Conservation (phyloP, 2,888 invertebrate genomes). For the Epistrophe grossulariae region DNA sequence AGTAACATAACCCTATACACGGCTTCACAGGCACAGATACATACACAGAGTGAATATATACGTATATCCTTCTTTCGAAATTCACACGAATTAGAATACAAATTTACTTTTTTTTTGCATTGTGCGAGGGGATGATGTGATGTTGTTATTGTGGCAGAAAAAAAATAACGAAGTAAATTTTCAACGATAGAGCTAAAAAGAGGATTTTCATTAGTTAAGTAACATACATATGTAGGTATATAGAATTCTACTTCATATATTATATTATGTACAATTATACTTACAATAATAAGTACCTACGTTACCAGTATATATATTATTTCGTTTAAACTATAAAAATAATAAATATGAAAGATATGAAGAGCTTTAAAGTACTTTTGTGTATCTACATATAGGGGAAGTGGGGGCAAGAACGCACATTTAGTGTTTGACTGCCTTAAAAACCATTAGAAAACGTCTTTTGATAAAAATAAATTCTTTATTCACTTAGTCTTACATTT, state of each 20-base stretch:
- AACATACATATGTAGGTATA: background rate
- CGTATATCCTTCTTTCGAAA: constrained; percentile 27
- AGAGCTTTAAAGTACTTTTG: too few relatives aligned
- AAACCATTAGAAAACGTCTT: too few relatives aligned
- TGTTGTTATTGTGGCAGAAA: background rate
- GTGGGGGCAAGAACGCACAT: too few relatives aligned
- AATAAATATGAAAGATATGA: too few relatives aligned
- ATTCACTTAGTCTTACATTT: too few relatives aligned
- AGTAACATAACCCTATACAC: background rate
- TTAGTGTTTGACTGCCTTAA: too few relatives aligned
- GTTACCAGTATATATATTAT: too few relatives aligned
- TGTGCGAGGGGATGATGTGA: background rate
- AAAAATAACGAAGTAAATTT: background rate
- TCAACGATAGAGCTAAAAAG: background rate
- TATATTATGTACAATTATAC: background rate
- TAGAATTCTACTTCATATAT: background rate
- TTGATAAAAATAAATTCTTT: too few relatives aligned
- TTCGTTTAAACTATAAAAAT: too few relatives aligned
- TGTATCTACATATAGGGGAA: too few relatives aligned
- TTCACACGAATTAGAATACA: constrained; percentile 30
- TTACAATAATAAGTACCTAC: too few relatives aligned
- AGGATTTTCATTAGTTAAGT: background rate
- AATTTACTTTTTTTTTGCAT: constrained; percentile 20
- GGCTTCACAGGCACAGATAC: background rate
- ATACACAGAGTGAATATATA: constrained; percentile 10